Conservation (phyloP, 2,888 invertebrate species). For the Psylliodes chrysocephalus region DNA sequence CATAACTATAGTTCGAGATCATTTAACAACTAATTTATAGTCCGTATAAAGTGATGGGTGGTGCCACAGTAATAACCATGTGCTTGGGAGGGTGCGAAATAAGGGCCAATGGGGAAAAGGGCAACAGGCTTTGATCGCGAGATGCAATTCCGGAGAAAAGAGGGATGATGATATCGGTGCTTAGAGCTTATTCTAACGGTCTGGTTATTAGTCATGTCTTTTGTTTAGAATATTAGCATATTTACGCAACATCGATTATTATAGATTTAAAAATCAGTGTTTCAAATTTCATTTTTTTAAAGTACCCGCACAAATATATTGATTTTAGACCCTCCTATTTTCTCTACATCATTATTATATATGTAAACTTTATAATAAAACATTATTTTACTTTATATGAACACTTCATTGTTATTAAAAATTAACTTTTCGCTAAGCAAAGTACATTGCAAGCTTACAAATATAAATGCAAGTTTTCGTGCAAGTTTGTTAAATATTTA, state of each 20-base stretch:
- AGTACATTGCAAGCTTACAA: too few species aligned
- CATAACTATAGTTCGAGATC: constrained; percentile 55
- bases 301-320: too few species aligned
- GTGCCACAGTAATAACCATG: constrained; percentile 34
- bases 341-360: too few species aligned
- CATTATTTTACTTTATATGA: too few species aligned
- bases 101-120: constrained; percentile 23
- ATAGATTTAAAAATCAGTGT: not conserved
- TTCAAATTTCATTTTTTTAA: too few species aligned
- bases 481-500: too few species aligned
- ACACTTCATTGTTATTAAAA: too few species aligned
- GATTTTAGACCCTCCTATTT: too few species aligned
- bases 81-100: constrained; percentile 23
- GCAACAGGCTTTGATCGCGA: constrained; percentile 2
- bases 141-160: not conserved
- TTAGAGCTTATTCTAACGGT: not conserved
- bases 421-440: too few species aligned
- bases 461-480: too few species aligned
- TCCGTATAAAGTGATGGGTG: constrained; percentile 53
- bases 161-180: not conserved
- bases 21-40: constrained; percentile 57
- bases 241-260: not conserved
- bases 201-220: not conserved
- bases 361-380: too few species aligned
- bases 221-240: not conserved